Evolutionary conservation across 1,140 invertebrate species (phyloP).

Genomic region (Megalonaias nervosa): DNA sequence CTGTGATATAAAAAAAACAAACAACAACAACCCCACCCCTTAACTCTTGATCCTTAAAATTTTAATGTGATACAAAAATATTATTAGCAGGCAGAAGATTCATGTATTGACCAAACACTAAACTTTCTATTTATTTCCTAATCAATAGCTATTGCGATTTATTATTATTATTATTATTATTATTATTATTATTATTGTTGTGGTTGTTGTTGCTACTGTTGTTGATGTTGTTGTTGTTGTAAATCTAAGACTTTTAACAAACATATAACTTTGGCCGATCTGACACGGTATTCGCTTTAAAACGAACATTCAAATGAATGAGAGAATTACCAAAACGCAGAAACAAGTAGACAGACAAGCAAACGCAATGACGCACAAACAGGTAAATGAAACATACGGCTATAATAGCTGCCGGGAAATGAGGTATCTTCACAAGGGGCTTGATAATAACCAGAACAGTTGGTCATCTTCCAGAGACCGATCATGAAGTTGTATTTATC

Average conservation of each 20-base stretch:
- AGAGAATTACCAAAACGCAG: background rate
- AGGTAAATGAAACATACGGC: slow-evolving; percentile 3
- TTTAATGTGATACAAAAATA: too few relatives aligned
- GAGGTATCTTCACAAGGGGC: slow-evolving; percentile 13
- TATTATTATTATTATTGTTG: too few relatives aligned
- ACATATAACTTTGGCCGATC: background rate
- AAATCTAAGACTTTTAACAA: background rate
- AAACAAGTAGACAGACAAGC: background rate
- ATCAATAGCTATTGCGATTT: too few relatives aligned
- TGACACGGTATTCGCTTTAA: background rate
- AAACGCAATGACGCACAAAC: background rate
- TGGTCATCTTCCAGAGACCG: slow-evolving; percentile 22
- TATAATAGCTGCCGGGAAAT: background rate
- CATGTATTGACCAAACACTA: too few relatives aligned
- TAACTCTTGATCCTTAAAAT: too few relatives aligned
- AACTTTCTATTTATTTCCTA: too few relatives aligned
- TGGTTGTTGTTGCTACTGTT: too few relatives aligned
- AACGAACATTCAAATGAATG: background rate
- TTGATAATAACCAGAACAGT: slow-evolving; percentile 24
- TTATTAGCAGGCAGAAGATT: too few relatives aligned
- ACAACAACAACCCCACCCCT: too few relatives aligned
- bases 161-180: too few relatives aligned
- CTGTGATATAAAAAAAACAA: too few relatives aligned
- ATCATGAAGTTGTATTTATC: slow-evolving; percentile 24
- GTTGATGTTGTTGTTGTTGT: background rate